A percentile compares a stretch with the other conserved stretches of the same genome.
These are phyloP conservation scores for Lophura nycthemera DNA, from an alignment of 2,113 vertebrate genomes.

Conservation along the genomic window DNA sequence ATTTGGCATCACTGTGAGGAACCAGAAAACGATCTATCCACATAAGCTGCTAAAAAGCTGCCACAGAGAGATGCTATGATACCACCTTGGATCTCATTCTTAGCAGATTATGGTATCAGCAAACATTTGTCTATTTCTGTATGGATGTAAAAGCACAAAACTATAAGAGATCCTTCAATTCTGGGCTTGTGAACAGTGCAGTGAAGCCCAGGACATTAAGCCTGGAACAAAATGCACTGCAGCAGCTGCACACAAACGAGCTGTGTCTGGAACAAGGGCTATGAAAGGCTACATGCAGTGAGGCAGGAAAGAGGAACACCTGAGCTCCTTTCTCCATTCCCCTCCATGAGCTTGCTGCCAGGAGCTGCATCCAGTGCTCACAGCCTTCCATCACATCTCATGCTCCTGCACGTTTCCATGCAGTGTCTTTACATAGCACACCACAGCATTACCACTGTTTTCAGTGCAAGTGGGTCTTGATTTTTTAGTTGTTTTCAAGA, in stretches of 20 bases:
- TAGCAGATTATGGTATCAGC: accelerated
- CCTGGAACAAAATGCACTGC: not conserved
- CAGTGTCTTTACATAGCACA: not conserved
- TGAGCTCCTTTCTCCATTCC: not conserved
- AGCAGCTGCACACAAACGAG: not conserved
- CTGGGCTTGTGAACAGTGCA: not conserved
- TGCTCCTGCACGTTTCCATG: not conserved
- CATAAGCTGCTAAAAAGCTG: not conserved
- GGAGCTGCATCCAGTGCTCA: not conserved
- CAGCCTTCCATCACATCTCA: not conserved
- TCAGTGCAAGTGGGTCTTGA: not conserved
- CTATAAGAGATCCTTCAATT: not conserved
- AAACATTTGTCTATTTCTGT: not conserved
- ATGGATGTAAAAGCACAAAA: not conserved
- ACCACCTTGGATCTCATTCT: not conserved
- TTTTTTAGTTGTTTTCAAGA: accelerated
- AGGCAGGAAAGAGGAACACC: not conserved
- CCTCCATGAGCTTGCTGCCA: not conserved
- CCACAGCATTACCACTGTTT: not conserved
- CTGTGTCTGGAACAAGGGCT: not conserved
- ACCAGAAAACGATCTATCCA: not conserved
- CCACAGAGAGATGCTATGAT: not conserved
- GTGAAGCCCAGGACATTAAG: accelerated
- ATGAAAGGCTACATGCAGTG: accelerated
- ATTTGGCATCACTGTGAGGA: not conserved